Base-by-base conservation (phyloP, 2,888 invertebrate genomes). In the Macaria notata region DNA sequence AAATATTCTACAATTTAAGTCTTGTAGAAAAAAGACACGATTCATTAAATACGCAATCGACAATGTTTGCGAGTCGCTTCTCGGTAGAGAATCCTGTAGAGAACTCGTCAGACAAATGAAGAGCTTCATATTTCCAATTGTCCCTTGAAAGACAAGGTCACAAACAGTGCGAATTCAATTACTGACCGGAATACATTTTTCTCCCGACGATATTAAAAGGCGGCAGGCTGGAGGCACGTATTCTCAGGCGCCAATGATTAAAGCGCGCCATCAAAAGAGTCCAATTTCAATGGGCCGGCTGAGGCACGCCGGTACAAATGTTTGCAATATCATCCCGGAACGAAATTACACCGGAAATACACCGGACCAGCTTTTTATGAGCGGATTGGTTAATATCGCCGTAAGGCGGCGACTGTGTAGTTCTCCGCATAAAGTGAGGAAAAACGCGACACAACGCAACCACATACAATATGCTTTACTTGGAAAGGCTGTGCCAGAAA, bases 121-220 rank as follows among this genome's bases (percentile, higher is more conserved):
- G 3, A 38, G 19, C 31, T n/a, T 50, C 50, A 30, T 36, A 38
- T 50, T 46, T 52, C 31, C 46, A 53, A 53, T 53, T 44, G 48
- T 48, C 38, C 33, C 9, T 46, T 29, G 31, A 9, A 43, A 38
- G 46, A 47, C 39, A 38, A 49, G 43, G 9, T 49, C 33, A 9
- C 31, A 49, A 44, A 54, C 48, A 44, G 41, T 48, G 19, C 19
- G 46, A 65, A 59, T 62, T 59, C 59, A 63, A 63, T 65, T 57
- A 63, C 52, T 50, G 56, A 55, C 56, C 57, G 60, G 61, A 63
- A 57, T 49, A 58, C 55, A 57, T 43, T 57, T 54, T 53, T 52
- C 44, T 31, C 8, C 46, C 33, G 54, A 55, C 54, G 46, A 43
- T 48, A 49, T 46, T 44, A 46, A 46, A 54, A 33, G 7, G 19